Conservation (phyloP, 1,140 invertebrate species). For the Chelonus insularis region DNA sequence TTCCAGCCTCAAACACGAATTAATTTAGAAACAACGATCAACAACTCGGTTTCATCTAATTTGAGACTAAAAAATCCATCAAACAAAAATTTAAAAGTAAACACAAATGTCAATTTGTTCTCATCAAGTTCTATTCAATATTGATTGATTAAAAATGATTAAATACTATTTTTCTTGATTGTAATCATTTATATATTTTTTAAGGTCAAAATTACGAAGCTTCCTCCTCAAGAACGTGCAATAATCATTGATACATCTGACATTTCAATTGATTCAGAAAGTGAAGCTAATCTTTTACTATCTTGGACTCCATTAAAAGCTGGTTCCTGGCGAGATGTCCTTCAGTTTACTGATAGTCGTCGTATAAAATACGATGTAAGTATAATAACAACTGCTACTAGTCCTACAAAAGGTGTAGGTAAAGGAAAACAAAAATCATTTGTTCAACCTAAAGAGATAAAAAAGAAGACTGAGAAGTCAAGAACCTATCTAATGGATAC, state of each 20-base stretch:
- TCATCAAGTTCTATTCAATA: conserved; percentile 9
- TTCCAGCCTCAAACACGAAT: conserved; percentile 51
- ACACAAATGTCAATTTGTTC: conserved; percentile 6
- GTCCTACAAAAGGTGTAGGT: conserved; percentile 31
- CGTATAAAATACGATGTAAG: conserved; percentile 70
- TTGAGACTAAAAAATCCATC: conserved; percentile 43
- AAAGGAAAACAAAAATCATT: conserved; percentile 41
- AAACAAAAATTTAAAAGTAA: conserved; percentile 41
- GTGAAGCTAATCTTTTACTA: conserved; percentile 60
- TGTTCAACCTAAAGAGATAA: conserved; percentile 29
- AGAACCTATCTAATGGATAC: too few relatives aligned
- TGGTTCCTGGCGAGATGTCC: conserved; percentile 64
- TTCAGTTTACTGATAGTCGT: conserved; percentile 66
- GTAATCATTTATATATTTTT: conserved; percentile 32
- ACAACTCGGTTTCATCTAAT: conserved; percentile 31
- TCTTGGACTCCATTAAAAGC: conserved; percentile 65
- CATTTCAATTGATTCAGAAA: conserved; percentile 54
- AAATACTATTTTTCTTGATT: too few relatives aligned
- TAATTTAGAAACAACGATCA: conserved; percentile 40
- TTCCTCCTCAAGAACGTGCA: conserved; percentile 62
- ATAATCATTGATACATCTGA: conserved; percentile 61
- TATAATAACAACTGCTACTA: conserved; percentile 53
- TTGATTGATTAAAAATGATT: too few relatives aligned
- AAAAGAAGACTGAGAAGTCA: too few relatives aligned
- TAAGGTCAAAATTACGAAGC: conserved; percentile 66